Evolutionary conservation across 2,113 vertebrate genomes (phyloP), one percentile per base, ranked within the genome.

Genomic region (Lepisosteus osseus): DNA sequence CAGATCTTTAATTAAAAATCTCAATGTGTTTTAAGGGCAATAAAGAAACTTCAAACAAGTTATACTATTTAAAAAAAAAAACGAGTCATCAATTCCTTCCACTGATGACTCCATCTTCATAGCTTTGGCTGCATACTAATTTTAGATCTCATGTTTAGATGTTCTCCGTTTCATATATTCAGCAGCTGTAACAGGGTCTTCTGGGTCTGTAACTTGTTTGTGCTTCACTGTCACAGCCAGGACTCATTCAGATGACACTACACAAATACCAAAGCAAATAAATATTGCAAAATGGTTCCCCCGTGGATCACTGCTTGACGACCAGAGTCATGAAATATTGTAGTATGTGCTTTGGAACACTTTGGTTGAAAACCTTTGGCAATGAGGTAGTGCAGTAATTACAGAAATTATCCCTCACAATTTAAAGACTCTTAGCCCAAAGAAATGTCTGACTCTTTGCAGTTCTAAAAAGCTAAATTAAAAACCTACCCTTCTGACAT

Each of bases 381-480:
- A 83, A 83, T 77, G 67, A 80, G 75, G 85, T 87, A 90, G 88
- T 89, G 88, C 77, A 73, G 81, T 88, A 87, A 90, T 90, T 86
- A 85, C 70, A 71, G 82, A 83, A 86, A 86, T 87, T 89, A 87
- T 85, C 85, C 85, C 6, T 85, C 82, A 81, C 76, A 42, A 77
- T 62, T 69, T 76, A 78, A 83, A 83, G 73, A 79, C 83, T 82
- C 85, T 82, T 72, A 54, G 68, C 78, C 73, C 41, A 11, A 41
- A 65, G 79, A 72, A 78, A 68, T 68, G 69, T 71, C 78, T 67
- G 75, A 65, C 69, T 80, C 54, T 40, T 73, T 78, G 78, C 73
- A 76, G 81, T 77, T 84, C 79, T 76, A 85, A 82, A 85, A 79
- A 87, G 84, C 69, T 84, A 84, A 87, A 88, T 88, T 87, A 86